Evolutionary conservation across 2,888 invertebrate genomes (phyloP), one percentile per base, ranked within the genome.

Genomic region (Craniophora ligustri): DNA sequence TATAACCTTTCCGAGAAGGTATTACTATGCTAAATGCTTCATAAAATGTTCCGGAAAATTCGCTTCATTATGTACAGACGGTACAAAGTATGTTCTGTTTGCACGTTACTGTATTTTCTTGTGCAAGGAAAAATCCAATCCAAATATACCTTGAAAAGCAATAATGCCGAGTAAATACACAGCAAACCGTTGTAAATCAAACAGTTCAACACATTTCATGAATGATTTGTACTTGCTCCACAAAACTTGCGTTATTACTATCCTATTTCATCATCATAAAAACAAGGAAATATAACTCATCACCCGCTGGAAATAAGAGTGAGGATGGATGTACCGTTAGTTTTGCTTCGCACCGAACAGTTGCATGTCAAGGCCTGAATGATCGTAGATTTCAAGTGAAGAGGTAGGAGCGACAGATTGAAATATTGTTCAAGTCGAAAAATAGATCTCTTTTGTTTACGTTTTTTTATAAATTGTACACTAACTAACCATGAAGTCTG

Each of bases 141-240:
- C 46, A 64, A 71, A 61, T 68, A 73, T 72, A 78, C 79, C 75
- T 81, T 75, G 80, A 51, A 74, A 54, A 72, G 70, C 72, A 76
- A 79, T 75, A 79, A 67, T 65, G 55, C 35, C 35, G 44, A 56
- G 72, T 76, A 82, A 84, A 82, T 77, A 82, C 63, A 75, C 60
- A 47, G 59, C 67, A 58, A 53, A 64, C 56, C 56, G 70, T 71
- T 78, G 79, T 84, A 83, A 85, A 83, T 84, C 80, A 80, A 71
- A 74, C 65, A 74, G 67, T 72, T 76, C 79, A 79, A 82, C 79
- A 84, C 78, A 81, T 81, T 84, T 82, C 86, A 82, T 83, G 84
- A 84, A 86, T 86, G 87, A 87, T 88, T 88, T 87, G 87, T 88
- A 84, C 81, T 82, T 79, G 83, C 67, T 75, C 79, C 79, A 82